Evolutionary conservation across 2,888 invertebrate species (phyloP), one percentile per base, ranked within the genome.

Genomic region (Marasmarcha lunaedactyla): DNA sequence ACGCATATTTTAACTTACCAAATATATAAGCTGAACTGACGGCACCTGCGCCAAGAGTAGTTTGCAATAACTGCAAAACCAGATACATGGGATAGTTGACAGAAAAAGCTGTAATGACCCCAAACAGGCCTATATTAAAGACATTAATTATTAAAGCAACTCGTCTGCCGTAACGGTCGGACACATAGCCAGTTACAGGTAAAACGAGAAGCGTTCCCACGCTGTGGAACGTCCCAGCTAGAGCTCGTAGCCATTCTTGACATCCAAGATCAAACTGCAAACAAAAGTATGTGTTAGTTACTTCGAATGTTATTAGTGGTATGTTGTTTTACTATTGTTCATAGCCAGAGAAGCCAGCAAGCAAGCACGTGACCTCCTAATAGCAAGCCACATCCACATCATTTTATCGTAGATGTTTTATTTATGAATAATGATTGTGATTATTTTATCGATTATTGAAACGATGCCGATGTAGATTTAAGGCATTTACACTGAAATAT

Each of bases 181-280:
- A 91, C 26, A 91, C 53, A 46, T 85, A 85, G 14, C 92, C 92
- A 0, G 88, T 85, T 42, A 90, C 68, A 1, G 90, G 89, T 42
- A 90, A 71, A 6, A 89, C 89, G 39, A 90, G 68, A 43, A 91
- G 85, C 38, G 89, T 89, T 1, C 91, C 91, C 35, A 89, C 68
- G 52, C 88, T 90, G 64, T 86, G 89, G 1, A 91, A 70, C 1
- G 91, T 90, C 1, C 92, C 92, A 2, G 91, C 87, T 46, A 92
- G 58, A 0, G 90, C 86, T 36, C 91, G 72, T 51, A 89, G 86
- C 91, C 91, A 92, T 45, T 88, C 84, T 41, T 87, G 83, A 48
- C 90, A 90, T 10, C 87, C 87, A 2, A 90, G 63, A 49, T 84
- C 74, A 55, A 88, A 90, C 90, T 90, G 20, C 7, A 34, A 13